Conservation (phyloP, 2,888 invertebrate species). For the Oxycera nigricornis region DNA sequence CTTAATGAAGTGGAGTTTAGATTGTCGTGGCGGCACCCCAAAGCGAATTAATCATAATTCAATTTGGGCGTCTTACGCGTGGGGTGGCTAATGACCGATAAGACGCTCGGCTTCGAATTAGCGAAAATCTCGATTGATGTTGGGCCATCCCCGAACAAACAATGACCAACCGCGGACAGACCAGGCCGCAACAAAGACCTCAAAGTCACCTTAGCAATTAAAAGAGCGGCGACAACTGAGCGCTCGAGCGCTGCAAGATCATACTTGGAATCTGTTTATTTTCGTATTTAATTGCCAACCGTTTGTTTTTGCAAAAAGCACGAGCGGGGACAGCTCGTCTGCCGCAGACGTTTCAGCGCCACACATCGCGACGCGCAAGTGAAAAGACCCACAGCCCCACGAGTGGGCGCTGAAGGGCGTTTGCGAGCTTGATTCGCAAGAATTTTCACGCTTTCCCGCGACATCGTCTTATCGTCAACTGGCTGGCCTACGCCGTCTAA, state of each 20-base stretch:
- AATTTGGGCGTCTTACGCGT: neutral
- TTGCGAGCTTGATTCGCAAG: neutral
- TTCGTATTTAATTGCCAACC: neutral
- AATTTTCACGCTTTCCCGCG: neutral
- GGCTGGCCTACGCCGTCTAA: neutral
- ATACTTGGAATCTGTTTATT: neutral
- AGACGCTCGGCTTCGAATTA: neutral
- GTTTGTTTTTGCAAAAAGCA: neutral
- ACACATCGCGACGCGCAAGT: neutral
- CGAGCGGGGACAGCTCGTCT: neutral
- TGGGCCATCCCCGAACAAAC: neutral
- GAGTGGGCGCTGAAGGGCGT: neutral
- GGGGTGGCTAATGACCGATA: neutral
- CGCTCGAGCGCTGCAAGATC: neutral
- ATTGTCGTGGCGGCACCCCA: no score
- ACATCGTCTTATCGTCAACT: neutral
- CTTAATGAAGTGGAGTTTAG: neutral
- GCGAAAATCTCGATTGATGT: neutral
- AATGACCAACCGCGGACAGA: neutral
- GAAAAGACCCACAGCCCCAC: neutral
- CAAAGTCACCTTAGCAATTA: slow-evolving; percentile 1
- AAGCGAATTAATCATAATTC: no score
- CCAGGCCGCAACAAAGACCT: neutral
- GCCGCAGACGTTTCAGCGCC: neutral
- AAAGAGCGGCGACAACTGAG: neutral